A percentile compares a stretch with the other conserved stretches of the same genome.
phyloP scores from a whole-genome alignment of 2,797 vertebrate species.

The Karalla daura region DNA sequence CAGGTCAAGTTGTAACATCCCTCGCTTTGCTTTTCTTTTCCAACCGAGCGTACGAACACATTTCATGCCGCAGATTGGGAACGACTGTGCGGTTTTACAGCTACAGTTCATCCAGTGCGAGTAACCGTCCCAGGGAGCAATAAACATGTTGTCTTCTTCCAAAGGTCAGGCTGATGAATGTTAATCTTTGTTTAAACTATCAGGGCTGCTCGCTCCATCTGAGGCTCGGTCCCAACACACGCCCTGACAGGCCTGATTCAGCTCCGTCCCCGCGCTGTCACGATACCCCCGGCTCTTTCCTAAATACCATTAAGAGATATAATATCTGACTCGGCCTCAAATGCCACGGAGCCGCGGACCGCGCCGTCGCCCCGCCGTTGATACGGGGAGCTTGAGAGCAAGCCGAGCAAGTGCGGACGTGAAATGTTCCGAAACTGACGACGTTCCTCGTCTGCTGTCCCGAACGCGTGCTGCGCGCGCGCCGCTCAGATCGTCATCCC shows the following conservation, averaged over 20 bases:
- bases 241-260: constrained; percentile 11
- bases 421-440: no score
- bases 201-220: constrained; percentile 26
- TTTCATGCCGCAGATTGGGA: constrained; percentile 4
- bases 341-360: background rate
- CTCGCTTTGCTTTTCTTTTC: no score
- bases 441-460: no score
- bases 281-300: background rate
- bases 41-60: constrained; percentile 7
- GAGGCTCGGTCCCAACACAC: constrained; percentile 19
- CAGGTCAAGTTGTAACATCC: constrained; percentile 10
- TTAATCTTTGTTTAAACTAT: constrained; percentile 55
- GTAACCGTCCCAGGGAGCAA: constrained; percentile 40
- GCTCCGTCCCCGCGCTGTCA: constrained; percentile 5
- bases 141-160: constrained; percentile 57
- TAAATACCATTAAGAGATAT: constrained; percentile 4
- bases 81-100: constrained; percentile 30
- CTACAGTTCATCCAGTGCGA: constrained; percentile 31
- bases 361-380: no score
- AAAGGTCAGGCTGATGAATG: constrained; percentile 76
- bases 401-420: no score
- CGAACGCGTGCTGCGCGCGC: no score
- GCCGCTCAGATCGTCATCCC: constrained; percentile 94
- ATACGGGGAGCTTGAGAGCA: no score
- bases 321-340: background rate